These are phyloP conservation scores for Gopherus flavomarginatus DNA, from an alignment of 2,113 vertebrate genomes.

Conservation along the genomic window DNA sequence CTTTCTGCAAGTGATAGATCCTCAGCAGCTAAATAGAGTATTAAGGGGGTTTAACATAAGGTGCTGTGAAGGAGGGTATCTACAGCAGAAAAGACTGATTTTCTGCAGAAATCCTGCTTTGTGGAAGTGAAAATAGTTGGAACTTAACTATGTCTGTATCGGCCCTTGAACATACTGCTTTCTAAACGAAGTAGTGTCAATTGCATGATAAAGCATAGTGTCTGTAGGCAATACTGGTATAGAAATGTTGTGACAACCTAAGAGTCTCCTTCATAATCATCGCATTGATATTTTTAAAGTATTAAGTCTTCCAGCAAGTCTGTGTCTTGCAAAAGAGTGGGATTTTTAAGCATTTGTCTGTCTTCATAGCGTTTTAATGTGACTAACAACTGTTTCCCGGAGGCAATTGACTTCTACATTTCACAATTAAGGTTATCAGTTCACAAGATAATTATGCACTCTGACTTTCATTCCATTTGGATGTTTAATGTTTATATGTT, in stretches of 20 bases:
- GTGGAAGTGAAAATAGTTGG: background rate
- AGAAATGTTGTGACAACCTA: background rate
- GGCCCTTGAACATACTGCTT: background rate
- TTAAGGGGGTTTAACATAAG: background rate
- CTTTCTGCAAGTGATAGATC: background rate
- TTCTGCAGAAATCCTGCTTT: background rate
- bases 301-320: background rate
- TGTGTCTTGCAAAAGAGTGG: background rate
- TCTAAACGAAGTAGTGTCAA: background rate
- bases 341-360: background rate
- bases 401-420: background rate
- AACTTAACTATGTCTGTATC: background rate
- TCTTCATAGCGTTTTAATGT: background rate
- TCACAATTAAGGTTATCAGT: background rate
- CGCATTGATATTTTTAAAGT: background rate
- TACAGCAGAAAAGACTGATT: background rate
- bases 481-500: background rate
- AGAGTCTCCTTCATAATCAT: background rate
- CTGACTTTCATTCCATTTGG: background rate
- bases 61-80: background rate
- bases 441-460: background rate
- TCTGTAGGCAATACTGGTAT: background rate
- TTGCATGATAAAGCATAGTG: background rate
- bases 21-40: background rate
- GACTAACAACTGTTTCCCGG: background rate